phyloP scores from a whole-genome alignment of 2,888 invertebrate genomes.

The Caenorhabditis sp. region DNA sequence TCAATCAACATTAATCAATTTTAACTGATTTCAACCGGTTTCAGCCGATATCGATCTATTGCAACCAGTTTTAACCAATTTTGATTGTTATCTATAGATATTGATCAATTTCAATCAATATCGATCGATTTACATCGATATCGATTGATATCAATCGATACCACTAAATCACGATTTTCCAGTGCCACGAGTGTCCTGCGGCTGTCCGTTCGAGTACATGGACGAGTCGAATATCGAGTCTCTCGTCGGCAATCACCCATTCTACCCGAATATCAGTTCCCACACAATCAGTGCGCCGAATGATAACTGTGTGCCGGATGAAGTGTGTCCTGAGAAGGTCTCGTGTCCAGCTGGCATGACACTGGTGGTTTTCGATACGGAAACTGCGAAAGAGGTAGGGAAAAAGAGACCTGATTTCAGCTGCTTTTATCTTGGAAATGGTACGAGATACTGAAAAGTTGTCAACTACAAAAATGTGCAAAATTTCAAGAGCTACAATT shows the following conservation, averaged over 20 bases:
- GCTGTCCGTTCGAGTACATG: not conserved
- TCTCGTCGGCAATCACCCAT: not conserved
- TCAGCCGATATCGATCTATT: too few species aligned
- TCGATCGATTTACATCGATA: too few species aligned
- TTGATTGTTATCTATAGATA: too few species aligned
- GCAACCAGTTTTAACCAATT: too few species aligned
- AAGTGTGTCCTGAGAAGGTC: not conserved
- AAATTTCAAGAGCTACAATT: too few species aligned
- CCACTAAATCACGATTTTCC: too few species aligned
- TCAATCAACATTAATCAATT: too few species aligned
- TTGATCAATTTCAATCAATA: too few species aligned
- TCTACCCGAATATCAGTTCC: conserved; percentile 5
- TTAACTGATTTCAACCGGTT: too few species aligned
- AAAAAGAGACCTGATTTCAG: too few species aligned
- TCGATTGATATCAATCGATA: too few species aligned
- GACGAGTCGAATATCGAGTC: conserved; percentile 1
- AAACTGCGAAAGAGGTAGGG: not conserved
- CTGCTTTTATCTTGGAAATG: too few species aligned
- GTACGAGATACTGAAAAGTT: not conserved
- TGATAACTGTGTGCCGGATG: not conserved
- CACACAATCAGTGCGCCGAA: not conserved
- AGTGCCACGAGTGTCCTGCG: not conserved
- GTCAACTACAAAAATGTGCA: not conserved
- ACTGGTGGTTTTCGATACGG: not conserved
- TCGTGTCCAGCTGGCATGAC: not conserved